Conservation (phyloP, 2,888 invertebrate species). For the Agrypnus murinus region DNA sequence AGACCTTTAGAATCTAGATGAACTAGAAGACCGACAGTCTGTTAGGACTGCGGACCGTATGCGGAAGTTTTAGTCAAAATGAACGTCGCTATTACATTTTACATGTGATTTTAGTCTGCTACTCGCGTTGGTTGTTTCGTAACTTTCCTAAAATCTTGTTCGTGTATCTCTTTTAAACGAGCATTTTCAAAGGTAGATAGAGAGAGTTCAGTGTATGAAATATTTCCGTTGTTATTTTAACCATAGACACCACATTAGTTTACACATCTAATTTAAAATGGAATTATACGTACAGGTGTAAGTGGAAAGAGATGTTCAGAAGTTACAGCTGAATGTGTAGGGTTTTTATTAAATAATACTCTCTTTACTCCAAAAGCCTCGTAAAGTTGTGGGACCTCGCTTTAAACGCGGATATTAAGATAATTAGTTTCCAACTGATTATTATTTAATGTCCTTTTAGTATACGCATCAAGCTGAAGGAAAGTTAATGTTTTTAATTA, state of each 20-base stretch:
- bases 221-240: constrained; percentile 24
- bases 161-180: constrained; percentile 17
- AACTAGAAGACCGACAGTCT: constrained; percentile 5
- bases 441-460: constrained; percentile 41
- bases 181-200: neutral
- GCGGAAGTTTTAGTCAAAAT: constrained; percentile 17
- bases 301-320: constrained; percentile 29
- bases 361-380: constrained; percentile 36
- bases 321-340: constrained; percentile 18
- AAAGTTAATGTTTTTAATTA: constrained; percentile 31
- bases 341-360: constrained; percentile 34
- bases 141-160: constrained; percentile 20
- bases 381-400: constrained; percentile 37
- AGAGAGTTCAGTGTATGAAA: constrained; percentile 5
- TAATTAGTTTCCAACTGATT: constrained; percentile 46
- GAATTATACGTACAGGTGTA: constrained; percentile 26
- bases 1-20: constrained; percentile 15
- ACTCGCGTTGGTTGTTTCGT: constrained; percentile 3
- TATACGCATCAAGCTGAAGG: constrained; percentile 27
- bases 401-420: constrained; percentile 41
- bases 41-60: constrained; percentile 3
- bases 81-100: constrained; percentile 2
- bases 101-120: constrained; percentile 15
- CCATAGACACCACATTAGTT: constrained; percentile 28
- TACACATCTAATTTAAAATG: constrained; percentile 17